These are phyloP conservation scores for Bambusicola thoracicus DNA, from an alignment of 2,113 vertebrate species.

Conservation along the genomic window DNA sequence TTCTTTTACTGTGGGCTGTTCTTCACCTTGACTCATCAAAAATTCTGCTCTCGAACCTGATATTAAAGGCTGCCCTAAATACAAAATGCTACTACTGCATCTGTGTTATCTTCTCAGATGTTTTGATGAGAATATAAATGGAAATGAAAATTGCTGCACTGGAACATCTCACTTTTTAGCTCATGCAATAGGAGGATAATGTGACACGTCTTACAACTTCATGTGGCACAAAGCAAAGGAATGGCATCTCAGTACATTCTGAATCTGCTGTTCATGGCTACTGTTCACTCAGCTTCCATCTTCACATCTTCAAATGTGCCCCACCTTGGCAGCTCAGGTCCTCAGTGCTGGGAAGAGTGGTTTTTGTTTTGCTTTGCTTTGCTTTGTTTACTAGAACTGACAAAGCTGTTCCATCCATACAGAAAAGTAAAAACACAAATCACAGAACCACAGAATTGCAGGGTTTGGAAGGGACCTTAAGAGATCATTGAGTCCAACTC, in stretches of 20 bases:
- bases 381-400: not conserved
- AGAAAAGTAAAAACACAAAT: not conserved
- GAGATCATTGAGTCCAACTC: no score
- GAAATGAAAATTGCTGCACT: not conserved
- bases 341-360: not conserved
- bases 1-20: not conserved
- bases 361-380: not conserved
- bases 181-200: rapidly evolving
- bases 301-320: not conserved
- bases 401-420: not conserved
- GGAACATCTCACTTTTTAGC: not conserved
- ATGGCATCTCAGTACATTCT: not conserved
- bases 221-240: not conserved
- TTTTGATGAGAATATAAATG: not conserved
- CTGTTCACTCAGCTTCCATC: not conserved
- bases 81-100: not conserved
- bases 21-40: not conserved
- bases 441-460: not conserved
- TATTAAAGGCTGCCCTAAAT: not conserved
- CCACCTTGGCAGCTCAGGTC: not conserved
- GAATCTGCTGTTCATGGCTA: not conserved
- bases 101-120: not conserved
- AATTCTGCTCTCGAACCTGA: not conserved
- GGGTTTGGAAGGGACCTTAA: no score
- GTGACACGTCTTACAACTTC: rapidly evolving